phyloP scores from a whole-genome alignment of 2,797 vertebrate genomes.

The Valencia hispanica region DNA sequence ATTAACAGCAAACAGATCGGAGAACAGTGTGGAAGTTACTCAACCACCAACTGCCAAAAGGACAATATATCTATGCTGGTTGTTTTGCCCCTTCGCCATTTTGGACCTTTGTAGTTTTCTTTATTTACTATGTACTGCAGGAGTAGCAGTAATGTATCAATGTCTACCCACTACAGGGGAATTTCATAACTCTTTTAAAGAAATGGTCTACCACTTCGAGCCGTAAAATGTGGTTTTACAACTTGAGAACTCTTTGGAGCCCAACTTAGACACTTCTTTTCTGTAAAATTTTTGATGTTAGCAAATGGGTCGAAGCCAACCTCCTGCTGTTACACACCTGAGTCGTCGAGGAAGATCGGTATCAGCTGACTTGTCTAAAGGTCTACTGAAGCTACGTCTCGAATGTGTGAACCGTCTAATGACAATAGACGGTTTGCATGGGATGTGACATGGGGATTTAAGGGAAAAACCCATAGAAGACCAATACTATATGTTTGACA shows the following conservation, averaged over 20 bases:
- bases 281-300: background rate
- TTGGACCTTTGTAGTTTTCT: background rate
- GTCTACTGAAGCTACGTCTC: background rate
- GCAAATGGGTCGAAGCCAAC: background rate
- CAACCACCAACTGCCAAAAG: conserved; percentile 8
- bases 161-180: background rate
- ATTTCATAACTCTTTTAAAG: background rate
- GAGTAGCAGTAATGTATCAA: background rate
- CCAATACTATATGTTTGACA: background rate
- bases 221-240: background rate
- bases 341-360: background rate
- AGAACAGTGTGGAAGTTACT: conserved; percentile 31
- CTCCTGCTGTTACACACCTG: background rate
- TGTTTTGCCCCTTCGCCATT: background rate
- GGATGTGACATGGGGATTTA: background rate
- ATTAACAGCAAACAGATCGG: conserved; percentile 38
- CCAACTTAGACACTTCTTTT: background rate
- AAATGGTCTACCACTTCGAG: background rate
- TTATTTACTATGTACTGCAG: background rate
- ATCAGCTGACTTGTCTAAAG: background rate
- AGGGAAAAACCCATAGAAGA: background rate
- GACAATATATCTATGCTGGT: background rate
- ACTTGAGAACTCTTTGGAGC: background rate
- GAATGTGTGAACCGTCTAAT: background rate
- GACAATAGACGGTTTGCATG: background rate